Evolutionary conservation across 2,888 invertebrate genomes (phyloP).

Genomic region (Dyspetes luteomarginatus): DNA sequence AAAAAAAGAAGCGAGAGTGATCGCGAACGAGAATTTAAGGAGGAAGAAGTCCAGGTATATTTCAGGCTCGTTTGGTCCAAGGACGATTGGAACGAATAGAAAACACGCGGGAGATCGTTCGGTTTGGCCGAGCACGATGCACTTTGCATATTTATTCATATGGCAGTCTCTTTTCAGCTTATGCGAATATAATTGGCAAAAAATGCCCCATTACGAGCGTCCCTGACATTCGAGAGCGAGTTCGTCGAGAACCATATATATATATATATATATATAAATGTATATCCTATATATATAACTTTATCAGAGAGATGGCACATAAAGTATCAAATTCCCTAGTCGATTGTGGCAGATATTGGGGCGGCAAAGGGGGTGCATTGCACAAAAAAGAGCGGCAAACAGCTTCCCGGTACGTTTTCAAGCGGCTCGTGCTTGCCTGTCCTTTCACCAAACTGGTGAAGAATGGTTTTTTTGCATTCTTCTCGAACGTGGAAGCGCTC

Average conservation of each 20-base stretch:
- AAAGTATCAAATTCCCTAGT: neutral
- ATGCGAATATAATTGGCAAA: constrained; percentile 47
- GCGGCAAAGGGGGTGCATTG: constrained; percentile 22
- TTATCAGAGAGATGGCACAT: constrained; percentile 8
- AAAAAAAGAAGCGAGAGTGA: constrained; percentile 13
- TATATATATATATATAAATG: neutral
- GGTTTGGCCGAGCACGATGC: constrained; percentile 24
- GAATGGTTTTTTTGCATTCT: constrained; percentile 2
- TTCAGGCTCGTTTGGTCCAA: constrained; percentile 34
- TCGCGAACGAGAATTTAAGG: constrained; percentile 16
- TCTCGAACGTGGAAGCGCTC: neutral
- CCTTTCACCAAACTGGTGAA: constrained; percentile 22
- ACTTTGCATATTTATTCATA: constrained; percentile 28
- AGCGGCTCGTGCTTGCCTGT: constrained; percentile 52
- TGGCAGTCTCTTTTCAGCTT: constrained; percentile 42
- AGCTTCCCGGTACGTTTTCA: constrained; percentile 66
- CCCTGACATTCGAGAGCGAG: constrained; percentile 72
- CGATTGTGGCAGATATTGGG: constrained; percentile 33
- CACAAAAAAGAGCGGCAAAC: constrained; percentile 50
- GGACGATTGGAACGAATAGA: constrained; percentile 35
- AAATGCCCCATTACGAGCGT: constrained; percentile 41
- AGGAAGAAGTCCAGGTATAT: constrained; percentile 50
- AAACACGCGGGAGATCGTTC: constrained; percentile 16
- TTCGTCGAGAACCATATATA: constrained; percentile 17
- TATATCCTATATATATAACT: neutral